Conservation (phyloP, 2,888 invertebrate species). For the Ypsolopha sequella region DNA sequence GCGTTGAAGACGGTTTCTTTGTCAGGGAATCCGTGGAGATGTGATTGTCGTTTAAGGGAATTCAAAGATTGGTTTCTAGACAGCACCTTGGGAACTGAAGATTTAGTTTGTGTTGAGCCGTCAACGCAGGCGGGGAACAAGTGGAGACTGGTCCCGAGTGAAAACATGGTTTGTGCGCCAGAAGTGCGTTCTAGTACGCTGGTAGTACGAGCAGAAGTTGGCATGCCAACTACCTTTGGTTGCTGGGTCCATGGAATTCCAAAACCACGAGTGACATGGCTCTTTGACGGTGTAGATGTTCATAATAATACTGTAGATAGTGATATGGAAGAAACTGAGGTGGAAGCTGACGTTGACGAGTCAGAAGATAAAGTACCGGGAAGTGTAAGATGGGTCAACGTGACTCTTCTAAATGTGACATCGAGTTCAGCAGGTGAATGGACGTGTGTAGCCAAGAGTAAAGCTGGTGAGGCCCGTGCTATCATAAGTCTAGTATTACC, state of each 20-base stretch:
- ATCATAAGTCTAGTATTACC: conserved; percentile 71
- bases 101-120: conserved; percentile 81
- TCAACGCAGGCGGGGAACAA: conserved; percentile 74
- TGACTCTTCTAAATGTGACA: conserved; percentile 86
- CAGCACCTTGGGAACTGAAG: conserved; percentile 81
- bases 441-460: conserved; percentile 83
- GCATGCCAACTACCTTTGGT: conserved; percentile 84
- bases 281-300: conserved; percentile 76
- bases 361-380: conserved; percentile 57
- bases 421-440: conserved; percentile 89
- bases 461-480: conserved; percentile 72
- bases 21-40: conserved; percentile 91
- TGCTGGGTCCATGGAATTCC: conserved; percentile 88
- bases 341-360: conserved; percentile 46
- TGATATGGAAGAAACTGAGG: conserved; percentile 59
- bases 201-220: conserved; percentile 80
- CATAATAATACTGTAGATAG: conserved; percentile 58
- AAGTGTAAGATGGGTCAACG: conserved; percentile 79
- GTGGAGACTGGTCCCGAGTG: conserved; percentile 83
- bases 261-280: conserved; percentile 85
- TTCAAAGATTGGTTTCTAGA: conserved; percentile 88
- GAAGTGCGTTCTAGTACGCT: conserved; percentile 74
- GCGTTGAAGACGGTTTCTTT: conserved; percentile 84
- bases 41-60: conserved; percentile 87
- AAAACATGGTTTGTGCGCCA: conserved; percentile 87